These are phyloP conservation scores for Aphelinus atriplicis DNA, from an alignment of 1,140 invertebrate species.

Conservation along the genomic window DNA sequence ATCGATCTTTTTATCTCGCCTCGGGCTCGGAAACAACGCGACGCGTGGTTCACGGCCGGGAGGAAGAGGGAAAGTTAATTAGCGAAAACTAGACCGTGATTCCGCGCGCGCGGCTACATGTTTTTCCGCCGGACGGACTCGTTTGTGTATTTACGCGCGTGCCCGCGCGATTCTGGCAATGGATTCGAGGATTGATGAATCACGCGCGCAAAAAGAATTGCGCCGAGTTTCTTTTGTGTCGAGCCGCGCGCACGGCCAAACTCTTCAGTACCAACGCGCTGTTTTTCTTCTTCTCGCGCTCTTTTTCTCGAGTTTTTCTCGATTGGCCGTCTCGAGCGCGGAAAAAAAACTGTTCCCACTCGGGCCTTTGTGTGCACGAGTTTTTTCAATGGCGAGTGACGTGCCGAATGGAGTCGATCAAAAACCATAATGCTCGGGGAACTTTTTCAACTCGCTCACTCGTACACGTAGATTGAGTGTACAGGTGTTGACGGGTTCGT, in stretches of 20 bases:
- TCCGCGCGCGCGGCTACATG: not conserved
- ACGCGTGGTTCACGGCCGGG: not conserved
- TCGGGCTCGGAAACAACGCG: not conserved
- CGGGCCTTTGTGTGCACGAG: not conserved
- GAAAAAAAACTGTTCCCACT: not conserved
- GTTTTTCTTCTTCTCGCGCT: not conserved
- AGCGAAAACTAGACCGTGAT: slow-evolving; percentile 24
- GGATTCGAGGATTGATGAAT: slow-evolving; percentile 31
- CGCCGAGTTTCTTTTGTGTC: slow-evolving; percentile 4
- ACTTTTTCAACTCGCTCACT: not conserved
- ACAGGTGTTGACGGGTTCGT: slow-evolving; percentile 6
- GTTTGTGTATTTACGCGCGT: no score
- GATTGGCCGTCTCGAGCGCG: not conserved
- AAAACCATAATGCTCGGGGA: slow-evolving; percentile 9
- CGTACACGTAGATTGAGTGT: slow-evolving; percentile 5
- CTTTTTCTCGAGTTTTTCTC: not conserved
- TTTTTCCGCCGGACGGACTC: not conserved
- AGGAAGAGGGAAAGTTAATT: slow-evolving; percentile 26
- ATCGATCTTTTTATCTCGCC: not conserved
- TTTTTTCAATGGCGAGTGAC: no score
- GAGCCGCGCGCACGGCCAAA: no score
- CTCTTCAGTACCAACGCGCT: not conserved
- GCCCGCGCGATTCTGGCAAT: no score
- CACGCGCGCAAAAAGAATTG: slow-evolving; percentile 28
- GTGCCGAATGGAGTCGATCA: slow-evolving; percentile 15